Conservation (phyloP, 2,888 invertebrate species). For the Meta bourneti region DNA sequence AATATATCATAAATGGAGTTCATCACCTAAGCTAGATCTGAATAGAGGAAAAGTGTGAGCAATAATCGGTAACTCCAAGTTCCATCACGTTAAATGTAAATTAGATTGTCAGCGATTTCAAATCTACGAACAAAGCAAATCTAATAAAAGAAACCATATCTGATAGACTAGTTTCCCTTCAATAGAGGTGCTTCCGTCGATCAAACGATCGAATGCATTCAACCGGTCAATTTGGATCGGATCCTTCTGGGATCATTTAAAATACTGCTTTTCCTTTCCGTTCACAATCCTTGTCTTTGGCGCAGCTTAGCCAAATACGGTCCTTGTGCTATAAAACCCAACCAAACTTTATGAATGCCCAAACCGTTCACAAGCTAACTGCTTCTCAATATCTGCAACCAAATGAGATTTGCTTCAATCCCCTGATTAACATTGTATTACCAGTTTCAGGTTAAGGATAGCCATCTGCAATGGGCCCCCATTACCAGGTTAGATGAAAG, state of each 20-base stretch:
- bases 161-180: background rate
- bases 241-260: background rate
- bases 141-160: constrained; percentile 19
- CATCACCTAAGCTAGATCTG: background rate
- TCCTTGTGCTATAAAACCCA: no score
- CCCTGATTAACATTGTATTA: no score
- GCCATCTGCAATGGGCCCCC: no score
- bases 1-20: background rate
- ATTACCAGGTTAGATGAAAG: no score
- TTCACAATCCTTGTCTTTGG: background rate
- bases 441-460: no score
- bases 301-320: no score
- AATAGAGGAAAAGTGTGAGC: background rate
- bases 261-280: background rate
- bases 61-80: background rate
- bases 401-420: no score
- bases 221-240: background rate
- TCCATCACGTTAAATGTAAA: background rate
- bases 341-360: no score
- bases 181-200: background rate
- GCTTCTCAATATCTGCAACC: no score
- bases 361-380: no score
- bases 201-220: background rate
- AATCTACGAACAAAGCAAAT: constrained; percentile 16
- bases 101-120: background rate